A percentile compares a stretch with the other conserved stretches of the same genome.
Evolutionary conservation across 2,113 vertebrate species (phyloP).

Genomic region (Nesoenas mayeri): DNA sequence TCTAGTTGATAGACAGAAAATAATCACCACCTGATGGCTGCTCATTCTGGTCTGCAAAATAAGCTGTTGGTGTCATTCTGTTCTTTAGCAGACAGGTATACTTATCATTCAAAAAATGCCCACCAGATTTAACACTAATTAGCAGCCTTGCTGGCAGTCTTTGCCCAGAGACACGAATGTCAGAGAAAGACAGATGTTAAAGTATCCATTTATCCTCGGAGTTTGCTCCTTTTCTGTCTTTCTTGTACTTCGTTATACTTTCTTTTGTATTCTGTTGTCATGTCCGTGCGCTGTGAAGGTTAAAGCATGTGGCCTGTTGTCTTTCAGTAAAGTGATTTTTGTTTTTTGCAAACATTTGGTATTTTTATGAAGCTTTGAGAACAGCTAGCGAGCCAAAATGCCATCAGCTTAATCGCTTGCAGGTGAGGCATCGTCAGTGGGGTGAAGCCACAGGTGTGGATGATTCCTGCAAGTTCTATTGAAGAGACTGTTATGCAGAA

Average conservation of each 20-base stretch:
- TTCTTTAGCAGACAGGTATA: background rate
- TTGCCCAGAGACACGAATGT: background rate
- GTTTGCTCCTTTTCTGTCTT: background rate
- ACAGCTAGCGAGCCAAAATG: too few species aligned
- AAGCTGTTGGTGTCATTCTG: background rate
- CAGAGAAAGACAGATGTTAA: background rate
- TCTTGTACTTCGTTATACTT: background rate
- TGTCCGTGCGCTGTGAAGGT: rapidly evolving
- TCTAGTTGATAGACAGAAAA: background rate
- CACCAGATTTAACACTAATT: background rate
- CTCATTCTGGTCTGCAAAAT: background rate
- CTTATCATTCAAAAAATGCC: background rate
- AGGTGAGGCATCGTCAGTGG: background rate
- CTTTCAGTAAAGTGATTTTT: background rate
- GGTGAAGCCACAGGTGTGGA: background rate
- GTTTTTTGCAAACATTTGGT: background rate
- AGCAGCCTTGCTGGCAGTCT: background rate
- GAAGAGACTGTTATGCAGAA: background rate
- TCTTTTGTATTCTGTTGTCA: background rate
- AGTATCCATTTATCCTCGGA: background rate
- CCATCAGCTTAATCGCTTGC: rapidly evolving
- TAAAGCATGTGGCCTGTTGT: background rate
- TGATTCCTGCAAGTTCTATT: background rate
- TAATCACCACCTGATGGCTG: background rate
- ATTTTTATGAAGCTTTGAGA: background rate